Evolutionary conservation across 2,888 invertebrate species (phyloP).

Genomic region (Ormyrus thymus): DNA sequence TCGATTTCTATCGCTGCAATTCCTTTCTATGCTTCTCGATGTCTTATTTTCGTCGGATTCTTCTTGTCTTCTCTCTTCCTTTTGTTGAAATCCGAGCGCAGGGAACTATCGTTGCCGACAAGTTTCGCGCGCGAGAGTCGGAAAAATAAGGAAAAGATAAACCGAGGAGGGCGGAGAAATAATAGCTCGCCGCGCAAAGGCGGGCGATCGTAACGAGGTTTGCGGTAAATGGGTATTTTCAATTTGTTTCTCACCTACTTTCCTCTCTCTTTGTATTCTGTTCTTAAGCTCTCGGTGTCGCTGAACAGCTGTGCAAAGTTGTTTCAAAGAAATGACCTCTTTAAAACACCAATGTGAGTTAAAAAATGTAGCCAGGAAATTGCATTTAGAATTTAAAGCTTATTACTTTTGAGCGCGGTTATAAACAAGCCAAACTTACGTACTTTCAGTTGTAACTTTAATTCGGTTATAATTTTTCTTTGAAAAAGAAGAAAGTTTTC

Average conservation of each 20-base stretch:
- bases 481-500: background rate
- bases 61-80: background rate
- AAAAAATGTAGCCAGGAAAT: slow-evolving; percentile 28
- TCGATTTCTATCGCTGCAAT: slow-evolving; percentile 12
- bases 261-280: slow-evolving; percentile 11
- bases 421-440: too few species aligned
- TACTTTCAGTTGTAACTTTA: too few species aligned
- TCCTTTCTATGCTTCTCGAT: background rate
- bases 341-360: slow-evolving; percentile 16
- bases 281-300: background rate
- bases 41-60: slow-evolving; percentile 3
- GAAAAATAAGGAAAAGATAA: background rate
- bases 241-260: slow-evolving; percentile 24
- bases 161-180: slow-evolving; percentile 2
- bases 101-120: too few species aligned
- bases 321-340: background rate
- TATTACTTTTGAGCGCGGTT: too few species aligned
- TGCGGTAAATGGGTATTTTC: slow-evolving; percentile 25
- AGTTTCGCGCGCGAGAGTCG: background rate
- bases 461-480: background rate
- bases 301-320: slow-evolving; percentile 2
- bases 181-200: slow-evolving; percentile 25
- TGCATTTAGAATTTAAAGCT: background rate
- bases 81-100: background rate
- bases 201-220: slow-evolving; percentile 44